A percentile compares a stretch with the other conserved stretches of the same genome.
phyloP scores from a whole-genome alignment of 2,888 invertebrate genomes.

The Clusia tigrina region DNA sequence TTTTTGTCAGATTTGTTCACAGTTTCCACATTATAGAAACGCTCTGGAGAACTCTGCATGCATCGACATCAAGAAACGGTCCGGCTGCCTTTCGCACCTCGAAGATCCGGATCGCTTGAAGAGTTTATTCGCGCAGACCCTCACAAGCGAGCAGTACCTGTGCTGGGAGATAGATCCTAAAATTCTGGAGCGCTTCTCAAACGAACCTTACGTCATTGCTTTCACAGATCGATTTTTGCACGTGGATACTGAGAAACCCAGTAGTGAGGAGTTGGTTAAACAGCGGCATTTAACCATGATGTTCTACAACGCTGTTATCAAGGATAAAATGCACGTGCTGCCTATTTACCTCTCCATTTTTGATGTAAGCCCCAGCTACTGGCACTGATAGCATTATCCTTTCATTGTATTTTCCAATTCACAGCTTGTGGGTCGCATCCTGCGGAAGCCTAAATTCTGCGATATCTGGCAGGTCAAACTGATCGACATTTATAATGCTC shows the following conservation, averaged over 20 bases:
- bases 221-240: conserved; percentile 75
- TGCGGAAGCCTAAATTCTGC: conserved; percentile 40
- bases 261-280: conserved; percentile 61
- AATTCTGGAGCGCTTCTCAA: conserved; percentile 78
- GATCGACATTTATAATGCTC: conserved; percentile 67
- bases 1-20: background rate
- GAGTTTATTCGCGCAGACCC: conserved; percentile 78
- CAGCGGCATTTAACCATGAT: conserved; percentile 72
- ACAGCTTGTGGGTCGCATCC: conserved; percentile 47
- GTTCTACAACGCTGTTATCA: conserved; percentile 81
- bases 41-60: conserved; percentile 75
- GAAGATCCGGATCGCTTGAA: conserved; percentile 85
- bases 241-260: conserved; percentile 48
- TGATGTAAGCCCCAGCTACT: conserved; percentile 69
- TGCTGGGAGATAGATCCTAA: conserved; percentile 67
- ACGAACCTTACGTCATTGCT: conserved; percentile 74
- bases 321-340: conserved; percentile 79
- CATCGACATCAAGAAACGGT: conserved; percentile 86
- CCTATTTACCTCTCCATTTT: conserved; percentile 76
- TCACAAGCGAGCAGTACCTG: conserved; percentile 73
- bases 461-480: conserved; percentile 82
- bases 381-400: background rate
- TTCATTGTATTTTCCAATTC: conserved; percentile 2
- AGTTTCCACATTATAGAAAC: conserved; percentile 66
- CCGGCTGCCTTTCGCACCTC: conserved; percentile 85